Percentiles rank a stretch among this genome's conserved stretches.
Evolutionary conservation across 2,888 invertebrate species (phyloP).

Genomic region (Tetropium fuscum): DNA sequence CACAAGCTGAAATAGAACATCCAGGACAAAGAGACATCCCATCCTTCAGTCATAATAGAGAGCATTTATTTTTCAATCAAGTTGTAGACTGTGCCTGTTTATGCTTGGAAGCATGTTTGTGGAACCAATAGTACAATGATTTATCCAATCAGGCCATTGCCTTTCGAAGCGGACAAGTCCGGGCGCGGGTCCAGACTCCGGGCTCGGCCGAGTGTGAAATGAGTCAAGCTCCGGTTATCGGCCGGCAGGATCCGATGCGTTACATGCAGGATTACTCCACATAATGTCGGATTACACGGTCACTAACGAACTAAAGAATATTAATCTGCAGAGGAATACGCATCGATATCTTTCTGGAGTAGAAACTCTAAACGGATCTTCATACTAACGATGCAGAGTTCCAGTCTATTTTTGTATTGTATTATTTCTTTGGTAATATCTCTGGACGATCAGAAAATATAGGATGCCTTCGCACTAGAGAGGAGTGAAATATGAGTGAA

Average conservation of each 20-base stretch:
- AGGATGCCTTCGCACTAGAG: no score
- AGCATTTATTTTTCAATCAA: slow-evolving; percentile 52
- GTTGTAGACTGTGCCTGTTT: slow-evolving; percentile 42
- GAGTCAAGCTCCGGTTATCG: slow-evolving; percentile 53
- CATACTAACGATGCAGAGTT: no score
- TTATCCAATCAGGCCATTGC: slow-evolving; percentile 58
- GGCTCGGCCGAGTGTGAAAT: slow-evolving; percentile 56
- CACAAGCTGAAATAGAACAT: no score
- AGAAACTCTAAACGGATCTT: no score
- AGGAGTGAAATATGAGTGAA: no score
- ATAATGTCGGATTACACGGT: slow-evolving; percentile 58
- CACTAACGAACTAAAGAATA: slow-evolving; percentile 55
- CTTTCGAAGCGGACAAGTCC: slow-evolving; percentile 56
- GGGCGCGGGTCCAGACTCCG: slow-evolving; percentile 49
- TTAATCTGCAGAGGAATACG: slow-evolving; percentile 21
- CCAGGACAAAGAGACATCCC: no score
- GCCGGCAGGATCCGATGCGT: slow-evolving; percentile 50
- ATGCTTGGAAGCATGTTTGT: slow-evolving; percentile 51
- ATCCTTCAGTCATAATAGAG: slow-evolving; percentile 31
- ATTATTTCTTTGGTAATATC: no score
- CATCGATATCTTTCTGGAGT: no score
- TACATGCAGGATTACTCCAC: slow-evolving; percentile 56
- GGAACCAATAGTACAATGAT: slow-evolving; percentile 58
- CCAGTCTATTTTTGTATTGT: no score
- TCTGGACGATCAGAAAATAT: no score